phyloP scores from a whole-genome alignment of 2,888 invertebrate genomes.

The Amiota communis region DNA sequence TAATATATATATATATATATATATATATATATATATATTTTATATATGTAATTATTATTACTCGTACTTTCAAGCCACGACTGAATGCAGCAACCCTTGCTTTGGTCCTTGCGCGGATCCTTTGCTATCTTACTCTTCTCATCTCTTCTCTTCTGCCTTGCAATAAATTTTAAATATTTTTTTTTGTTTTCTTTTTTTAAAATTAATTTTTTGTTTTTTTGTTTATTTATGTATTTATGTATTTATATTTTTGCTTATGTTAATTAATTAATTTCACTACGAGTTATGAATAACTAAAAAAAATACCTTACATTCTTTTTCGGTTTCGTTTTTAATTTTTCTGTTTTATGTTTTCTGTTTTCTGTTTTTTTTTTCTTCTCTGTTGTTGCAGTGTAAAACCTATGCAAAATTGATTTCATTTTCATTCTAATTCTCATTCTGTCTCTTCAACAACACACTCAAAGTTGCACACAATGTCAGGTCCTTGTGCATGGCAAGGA shows the following conservation, averaged over 20 bases:
- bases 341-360: not conserved
- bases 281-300: constrained; percentile 15
- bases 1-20: constrained; percentile 1
- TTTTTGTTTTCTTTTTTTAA: constrained; percentile 19
- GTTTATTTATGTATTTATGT: constrained; percentile 31
- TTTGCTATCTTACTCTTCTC: not conserved
- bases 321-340: not conserved
- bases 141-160: not conserved
- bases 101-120: constrained; percentile 44
- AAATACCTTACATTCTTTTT: not conserved
- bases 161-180: constrained; percentile 2
- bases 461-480: too few species aligned
- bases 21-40: not conserved
- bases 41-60: not conserved
- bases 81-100: not conserved
- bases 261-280: constrained; percentile 37
- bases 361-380: too few species aligned
- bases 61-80: not conserved
- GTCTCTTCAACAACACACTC: not conserved
- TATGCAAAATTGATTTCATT: not conserved
- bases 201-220: constrained; percentile 9
- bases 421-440: not conserved
- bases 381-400: too few species aligned
- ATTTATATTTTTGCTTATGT: constrained; percentile 21
- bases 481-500: too few species aligned